Conservation (phyloP, 2,113 vertebrate genomes). For the Tragulus kanchil region DNA sequence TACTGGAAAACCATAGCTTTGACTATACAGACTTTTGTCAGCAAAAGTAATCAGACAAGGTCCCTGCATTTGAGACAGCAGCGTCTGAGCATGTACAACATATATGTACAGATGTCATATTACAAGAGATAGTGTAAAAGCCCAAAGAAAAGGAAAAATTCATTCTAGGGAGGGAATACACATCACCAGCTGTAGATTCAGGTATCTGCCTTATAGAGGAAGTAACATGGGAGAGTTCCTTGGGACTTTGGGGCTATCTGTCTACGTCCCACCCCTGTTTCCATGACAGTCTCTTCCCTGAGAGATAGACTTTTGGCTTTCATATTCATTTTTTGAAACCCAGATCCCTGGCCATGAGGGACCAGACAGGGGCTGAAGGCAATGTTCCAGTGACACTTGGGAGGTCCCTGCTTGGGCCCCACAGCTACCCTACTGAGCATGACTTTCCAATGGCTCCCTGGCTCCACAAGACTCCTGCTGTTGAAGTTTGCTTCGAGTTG, state of each 20-base stretch:
- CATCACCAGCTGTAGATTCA: background rate
- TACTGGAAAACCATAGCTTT: too few relatives aligned
- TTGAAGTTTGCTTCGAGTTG: background rate
- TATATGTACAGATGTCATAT: background rate
- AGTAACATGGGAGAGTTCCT: background rate
- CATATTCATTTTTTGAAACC: background rate
- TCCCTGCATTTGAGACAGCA: background rate
- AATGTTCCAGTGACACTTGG: too few relatives aligned
- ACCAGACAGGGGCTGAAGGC: background rate
- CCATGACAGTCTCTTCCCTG: background rate
- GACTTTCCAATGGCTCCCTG: background rate
- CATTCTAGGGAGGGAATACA: background rate
- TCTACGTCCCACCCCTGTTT: background rate
- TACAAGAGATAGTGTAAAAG: rapidly evolving
- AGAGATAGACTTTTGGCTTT: background rate
- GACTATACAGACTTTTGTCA: too few relatives aligned
- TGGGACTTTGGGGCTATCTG: background rate
- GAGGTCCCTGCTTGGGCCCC: rapidly evolving
- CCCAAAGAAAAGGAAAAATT: background rate
- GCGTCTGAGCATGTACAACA: rapidly evolving
- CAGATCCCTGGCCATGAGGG: background rate
- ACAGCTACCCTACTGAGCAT: background rate
- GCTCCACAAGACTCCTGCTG: background rate
- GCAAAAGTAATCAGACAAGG: background rate
- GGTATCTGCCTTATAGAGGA: background rate